A percentile compares a stretch with the other conserved stretches of the same genome.
Conservation (phyloP, 2,797 vertebrate species). For the Martes flavigula region DNA sequence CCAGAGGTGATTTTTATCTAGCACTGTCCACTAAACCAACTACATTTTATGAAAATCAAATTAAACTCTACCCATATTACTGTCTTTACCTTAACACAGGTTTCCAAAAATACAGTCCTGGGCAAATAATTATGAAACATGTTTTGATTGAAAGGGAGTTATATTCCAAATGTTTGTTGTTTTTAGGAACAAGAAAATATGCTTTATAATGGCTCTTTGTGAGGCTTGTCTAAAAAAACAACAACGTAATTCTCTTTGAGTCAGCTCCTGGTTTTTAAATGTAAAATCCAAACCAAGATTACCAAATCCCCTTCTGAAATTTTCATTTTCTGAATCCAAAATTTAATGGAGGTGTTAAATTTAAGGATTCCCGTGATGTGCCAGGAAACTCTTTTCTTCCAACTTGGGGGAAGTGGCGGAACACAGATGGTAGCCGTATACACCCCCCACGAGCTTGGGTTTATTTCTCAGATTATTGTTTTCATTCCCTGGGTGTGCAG, state of each 20-base stretch:
- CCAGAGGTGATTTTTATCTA: not conserved
- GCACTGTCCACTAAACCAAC: not conserved
- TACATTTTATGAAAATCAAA: not conserved
- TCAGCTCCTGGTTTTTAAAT: not conserved
- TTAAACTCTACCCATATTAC: not conserved
- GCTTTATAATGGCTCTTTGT: not conserved
- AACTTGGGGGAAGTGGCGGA: not conserved
- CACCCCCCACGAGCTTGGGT: not conserved
- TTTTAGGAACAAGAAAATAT: not conserved
- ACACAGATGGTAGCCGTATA: fast-evolving
- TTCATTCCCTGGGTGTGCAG: not conserved
- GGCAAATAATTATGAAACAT: not conserved
- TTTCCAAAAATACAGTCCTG: not conserved
- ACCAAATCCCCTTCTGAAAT: not conserved
- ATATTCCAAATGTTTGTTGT: not conserved
- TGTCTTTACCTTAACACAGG: not conserved
- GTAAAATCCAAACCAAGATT: not conserved
- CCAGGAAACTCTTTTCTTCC: not conserved
- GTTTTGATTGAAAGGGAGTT: not conserved
- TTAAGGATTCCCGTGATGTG: not conserved
- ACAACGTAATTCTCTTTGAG: not conserved
- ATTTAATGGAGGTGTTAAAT: not conserved
- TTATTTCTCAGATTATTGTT: not conserved
- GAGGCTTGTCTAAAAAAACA: not conserved
- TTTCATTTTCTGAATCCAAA: not conserved